These are phyloP conservation scores for Scarus forsteni DNA, from an alignment of 2,797 vertebrate genomes.

Conservation along the genomic window DNA sequence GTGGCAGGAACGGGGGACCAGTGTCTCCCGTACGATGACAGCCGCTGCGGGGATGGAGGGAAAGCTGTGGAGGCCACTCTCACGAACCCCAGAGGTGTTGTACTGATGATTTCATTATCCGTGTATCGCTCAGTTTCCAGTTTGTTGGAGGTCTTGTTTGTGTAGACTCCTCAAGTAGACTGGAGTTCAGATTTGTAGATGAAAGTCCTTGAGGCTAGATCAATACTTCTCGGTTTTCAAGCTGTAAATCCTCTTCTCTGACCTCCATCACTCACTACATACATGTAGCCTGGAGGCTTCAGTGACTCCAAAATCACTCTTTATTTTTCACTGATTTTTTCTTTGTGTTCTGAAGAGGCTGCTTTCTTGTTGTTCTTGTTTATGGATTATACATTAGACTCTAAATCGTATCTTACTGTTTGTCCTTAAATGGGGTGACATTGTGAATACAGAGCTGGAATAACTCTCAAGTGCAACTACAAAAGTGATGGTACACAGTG, in stretches of 20 bases:
- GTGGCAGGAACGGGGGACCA: slow-evolving; percentile 97
- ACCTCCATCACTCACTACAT: neutral
- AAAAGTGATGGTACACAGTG: slow-evolving; percentile 21
- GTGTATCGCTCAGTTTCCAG: neutral
- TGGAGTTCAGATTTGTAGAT: slow-evolving; percentile 17
- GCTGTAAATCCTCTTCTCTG: slow-evolving; percentile 40
- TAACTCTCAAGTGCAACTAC: slow-evolving; percentile 18
- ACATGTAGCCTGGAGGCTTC: slow-evolving; percentile 6
- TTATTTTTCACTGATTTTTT: neutral
- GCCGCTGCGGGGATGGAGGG: slow-evolving; percentile 96
- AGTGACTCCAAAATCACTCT: slow-evolving; percentile 14
- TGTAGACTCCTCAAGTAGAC: slow-evolving; percentile 17
- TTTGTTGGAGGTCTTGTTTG: slow-evolving; percentile 1
- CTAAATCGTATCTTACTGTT: slow-evolving; percentile 52
- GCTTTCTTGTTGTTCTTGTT: slow-evolving; percentile 33
- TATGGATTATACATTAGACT: slow-evolving; percentile 60
- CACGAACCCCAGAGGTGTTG: slow-evolving; percentile 95
- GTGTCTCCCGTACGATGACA: slow-evolving; percentile 97
- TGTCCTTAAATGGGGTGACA: slow-evolving; percentile 34
- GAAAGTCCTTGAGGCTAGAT: slow-evolving; percentile 33
- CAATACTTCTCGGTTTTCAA: slow-evolving; percentile 60
- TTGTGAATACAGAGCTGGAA: slow-evolving; percentile 59
- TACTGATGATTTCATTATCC: slow-evolving; percentile 20
- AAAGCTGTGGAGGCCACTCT: slow-evolving; percentile 95
- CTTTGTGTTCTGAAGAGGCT: neutral